Percentiles rank a stretch among this genome's conserved stretches.
Evolutionary conservation across 2,113 vertebrate species (phyloP).

Genomic region (Cebidichthys violaceus): DNA sequence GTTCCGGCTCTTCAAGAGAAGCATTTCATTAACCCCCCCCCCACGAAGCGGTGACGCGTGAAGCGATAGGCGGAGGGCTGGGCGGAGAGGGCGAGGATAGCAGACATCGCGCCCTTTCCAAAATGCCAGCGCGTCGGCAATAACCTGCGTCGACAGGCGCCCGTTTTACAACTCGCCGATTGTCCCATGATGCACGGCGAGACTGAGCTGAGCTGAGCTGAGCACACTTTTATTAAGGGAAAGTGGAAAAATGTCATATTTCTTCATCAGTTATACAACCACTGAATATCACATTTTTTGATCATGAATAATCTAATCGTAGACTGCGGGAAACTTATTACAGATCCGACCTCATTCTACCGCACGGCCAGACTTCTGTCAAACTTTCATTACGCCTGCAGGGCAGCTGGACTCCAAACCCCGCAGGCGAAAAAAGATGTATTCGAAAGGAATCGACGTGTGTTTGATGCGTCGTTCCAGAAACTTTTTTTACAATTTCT

Average conservation of each 20-base stretch:
- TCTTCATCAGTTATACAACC: conserved; percentile 31
- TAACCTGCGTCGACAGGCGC: conserved; percentile 61
- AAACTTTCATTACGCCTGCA: conserved; percentile 13
- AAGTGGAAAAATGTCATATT: background rate
- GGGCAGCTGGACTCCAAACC: conserved; percentile 16
- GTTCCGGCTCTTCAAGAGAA: conserved; percentile 50
- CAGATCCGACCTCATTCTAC: conserved; percentile 28
- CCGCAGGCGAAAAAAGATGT: conserved; percentile 20
- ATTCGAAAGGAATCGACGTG: conserved; percentile 16
- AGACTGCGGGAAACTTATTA: conserved; percentile 14
- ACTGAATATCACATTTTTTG: conserved; percentile 35
- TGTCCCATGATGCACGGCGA: conserved; percentile 21
- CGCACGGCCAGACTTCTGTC: conserved; percentile 28
- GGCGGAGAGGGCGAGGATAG: conserved; percentile 30
- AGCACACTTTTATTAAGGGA: conserved; percentile 9
- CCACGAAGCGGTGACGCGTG: conserved; percentile 53
- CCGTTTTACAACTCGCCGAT: too few species aligned
- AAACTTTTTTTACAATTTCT: conserved; percentile 36
- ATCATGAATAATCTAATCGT: conserved; percentile 56
- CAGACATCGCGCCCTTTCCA: conserved; percentile 37
- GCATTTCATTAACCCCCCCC: conserved; percentile 76
- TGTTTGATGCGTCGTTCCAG: conserved; percentile 18
- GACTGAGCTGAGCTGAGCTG: background rate
- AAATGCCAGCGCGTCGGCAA: conserved; percentile 64
- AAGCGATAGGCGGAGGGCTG: conserved; percentile 46